These are phyloP conservation scores for Butastur rufipennis DNA, from an alignment of 2,113 vertebrate genomes.

Conservation along the genomic window DNA sequence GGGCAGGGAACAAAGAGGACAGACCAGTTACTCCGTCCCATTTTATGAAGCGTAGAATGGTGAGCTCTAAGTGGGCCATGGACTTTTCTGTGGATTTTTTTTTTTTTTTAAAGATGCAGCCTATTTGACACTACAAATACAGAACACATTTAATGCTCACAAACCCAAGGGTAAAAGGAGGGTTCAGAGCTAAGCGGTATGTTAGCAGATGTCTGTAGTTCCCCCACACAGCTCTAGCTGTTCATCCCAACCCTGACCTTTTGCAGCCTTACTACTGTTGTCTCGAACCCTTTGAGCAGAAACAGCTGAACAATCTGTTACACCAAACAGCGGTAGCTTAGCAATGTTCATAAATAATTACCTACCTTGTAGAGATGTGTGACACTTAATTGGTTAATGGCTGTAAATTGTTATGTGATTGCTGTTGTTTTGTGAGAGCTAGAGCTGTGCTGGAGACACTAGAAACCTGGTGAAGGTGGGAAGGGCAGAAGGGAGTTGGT, in stretches of 20 bases:
- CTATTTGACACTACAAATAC: background rate
- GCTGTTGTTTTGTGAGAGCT: background rate
- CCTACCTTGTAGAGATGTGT: background rate
- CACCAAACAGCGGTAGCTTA: background rate
- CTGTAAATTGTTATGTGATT: background rate
- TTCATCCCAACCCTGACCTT: background rate
- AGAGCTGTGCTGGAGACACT: background rate
- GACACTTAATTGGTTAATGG: background rate
- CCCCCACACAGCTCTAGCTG: background rate
- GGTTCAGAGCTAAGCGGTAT: background rate
- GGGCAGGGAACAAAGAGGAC: background rate
- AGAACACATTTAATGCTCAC: background rate
- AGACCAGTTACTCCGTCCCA: fast-evolving
- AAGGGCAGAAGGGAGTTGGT: background rate
- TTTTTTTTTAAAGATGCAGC: background rate
- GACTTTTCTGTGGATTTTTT: background rate
- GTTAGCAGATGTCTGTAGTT: conserved; percentile 1
- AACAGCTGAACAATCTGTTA: conserved; percentile 11
- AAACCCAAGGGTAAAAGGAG: background rate
- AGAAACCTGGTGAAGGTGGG: background rate
- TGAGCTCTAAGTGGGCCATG: fast-evolving
- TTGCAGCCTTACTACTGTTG: background rate
- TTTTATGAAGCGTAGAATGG: background rate
- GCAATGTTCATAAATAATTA: background rate
- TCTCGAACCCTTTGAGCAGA: background rate